Evolutionary conservation across 2,888 invertebrate genomes (phyloP).

Genomic region (Eupithecia subfuscata): DNA sequence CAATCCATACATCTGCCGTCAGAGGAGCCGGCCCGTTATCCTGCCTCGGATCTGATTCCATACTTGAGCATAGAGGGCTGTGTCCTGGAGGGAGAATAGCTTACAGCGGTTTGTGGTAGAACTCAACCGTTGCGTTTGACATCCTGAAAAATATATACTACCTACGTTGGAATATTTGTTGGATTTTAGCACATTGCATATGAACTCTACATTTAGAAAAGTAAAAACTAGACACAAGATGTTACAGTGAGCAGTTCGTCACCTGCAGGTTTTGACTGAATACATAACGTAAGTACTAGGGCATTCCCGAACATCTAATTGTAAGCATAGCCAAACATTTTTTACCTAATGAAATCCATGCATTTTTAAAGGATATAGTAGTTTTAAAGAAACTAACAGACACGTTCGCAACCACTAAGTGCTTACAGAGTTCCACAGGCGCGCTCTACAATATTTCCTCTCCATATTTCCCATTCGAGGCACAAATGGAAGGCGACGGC

Average conservation of each 20-base stretch:
- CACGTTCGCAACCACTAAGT: background rate
- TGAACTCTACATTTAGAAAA: no score
- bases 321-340: background rate
- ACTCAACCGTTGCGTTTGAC: background rate
- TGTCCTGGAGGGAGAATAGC: slow-evolving; percentile 7
- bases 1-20: slow-evolving; percentile 31
- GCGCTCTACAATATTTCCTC: background rate
- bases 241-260: no score
- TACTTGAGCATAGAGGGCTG: slow-evolving; percentile 32
- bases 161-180: background rate
- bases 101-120: background rate
- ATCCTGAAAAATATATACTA: background rate
- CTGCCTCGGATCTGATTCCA: slow-evolving; percentile 60
- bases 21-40: slow-evolving; percentile 51
- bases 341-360: background rate
- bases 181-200: background rate
- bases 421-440: background rate
- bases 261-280: no score
- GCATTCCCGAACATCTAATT: background rate
- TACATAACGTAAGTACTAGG: no score
- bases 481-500: slow-evolving; percentile 36
- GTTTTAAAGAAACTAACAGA: background rate
- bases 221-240: no score
- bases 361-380: background rate
- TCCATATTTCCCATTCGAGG: slow-evolving; percentile 16